Conservation (phyloP, 2,888 invertebrate genomes). For the Idaea straminata region DNA sequence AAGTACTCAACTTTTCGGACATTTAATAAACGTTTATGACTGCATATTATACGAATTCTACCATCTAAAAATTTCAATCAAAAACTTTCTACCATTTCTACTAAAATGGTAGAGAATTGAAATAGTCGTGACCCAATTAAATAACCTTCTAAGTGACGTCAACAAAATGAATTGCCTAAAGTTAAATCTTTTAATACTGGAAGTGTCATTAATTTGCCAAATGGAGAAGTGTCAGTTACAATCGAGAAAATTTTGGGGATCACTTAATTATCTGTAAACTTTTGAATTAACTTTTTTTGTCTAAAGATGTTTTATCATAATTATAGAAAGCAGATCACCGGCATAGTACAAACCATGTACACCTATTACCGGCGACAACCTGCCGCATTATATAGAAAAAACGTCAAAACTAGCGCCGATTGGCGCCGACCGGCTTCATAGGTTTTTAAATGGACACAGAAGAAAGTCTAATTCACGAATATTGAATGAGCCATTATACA, state of each 20-base stretch:
- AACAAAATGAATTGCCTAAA: slow-evolving; percentile 13
- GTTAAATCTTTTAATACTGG: slow-evolving; percentile 15
- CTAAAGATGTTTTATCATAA: background rate
- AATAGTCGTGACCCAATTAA: slow-evolving; percentile 2
- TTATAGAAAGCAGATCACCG: too few relatives aligned
- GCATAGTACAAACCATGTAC: too few relatives aligned
- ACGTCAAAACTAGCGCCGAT: too few relatives aligned
- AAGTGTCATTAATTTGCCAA: slow-evolving; percentile 20
- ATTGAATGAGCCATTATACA: too few relatives aligned
- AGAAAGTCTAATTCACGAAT: too few relatives aligned
- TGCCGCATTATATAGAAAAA: too few relatives aligned
- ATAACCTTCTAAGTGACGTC: background rate
- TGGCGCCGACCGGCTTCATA: too few relatives aligned
- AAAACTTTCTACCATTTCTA: background rate
- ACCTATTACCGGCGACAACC: too few relatives aligned
- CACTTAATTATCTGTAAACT: slow-evolving; percentile 10
- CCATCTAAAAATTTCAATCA: background rate
- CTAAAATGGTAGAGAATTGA: background rate
- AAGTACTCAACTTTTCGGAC: background rate
- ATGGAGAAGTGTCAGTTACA: slow-evolving; percentile 20
- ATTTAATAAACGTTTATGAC: background rate
- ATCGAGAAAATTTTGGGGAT: slow-evolving; percentile 10
- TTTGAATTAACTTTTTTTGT: slow-evolving; percentile 2
- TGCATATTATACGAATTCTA: background rate
- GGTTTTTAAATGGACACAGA: too few relatives aligned